phyloP scores from a whole-genome alignment of 2,113 vertebrate species.

The Turnix velox region DNA sequence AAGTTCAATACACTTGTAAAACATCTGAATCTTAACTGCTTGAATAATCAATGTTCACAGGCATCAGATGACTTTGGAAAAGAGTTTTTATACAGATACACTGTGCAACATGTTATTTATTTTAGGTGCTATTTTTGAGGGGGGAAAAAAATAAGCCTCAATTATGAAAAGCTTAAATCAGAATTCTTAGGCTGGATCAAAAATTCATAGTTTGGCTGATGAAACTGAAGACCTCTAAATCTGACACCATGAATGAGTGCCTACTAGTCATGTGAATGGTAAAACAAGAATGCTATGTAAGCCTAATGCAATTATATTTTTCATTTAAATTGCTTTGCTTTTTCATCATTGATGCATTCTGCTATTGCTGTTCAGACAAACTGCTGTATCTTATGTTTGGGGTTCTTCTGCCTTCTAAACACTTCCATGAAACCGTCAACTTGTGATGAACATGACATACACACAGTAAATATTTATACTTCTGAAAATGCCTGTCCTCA shows the following conservation, averaged over 20 bases:
- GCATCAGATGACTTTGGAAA: not conserved
- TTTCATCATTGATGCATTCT: not conserved
- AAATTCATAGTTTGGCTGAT: not conserved
- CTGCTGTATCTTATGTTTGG: not conserved
- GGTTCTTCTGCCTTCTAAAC: conserved; percentile 30
- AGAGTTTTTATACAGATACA: not conserved
- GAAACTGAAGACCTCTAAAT: not conserved
- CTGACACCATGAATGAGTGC: not conserved
- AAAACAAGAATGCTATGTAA: not conserved
- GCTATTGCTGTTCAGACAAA: not conserved
- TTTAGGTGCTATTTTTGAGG: not conserved
- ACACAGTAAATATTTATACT: not conserved
- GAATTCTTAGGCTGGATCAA: not conserved
- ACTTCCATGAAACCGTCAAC: not conserved
- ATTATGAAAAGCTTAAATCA: not conserved
- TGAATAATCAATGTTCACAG: conserved; percentile 25
- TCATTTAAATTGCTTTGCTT: not conserved
- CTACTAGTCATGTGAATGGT: not conserved
- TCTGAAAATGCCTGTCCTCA: conserved; percentile 32
- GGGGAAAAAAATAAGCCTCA: not conserved
- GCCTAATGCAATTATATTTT: not conserved
- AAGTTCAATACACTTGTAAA: not conserved
- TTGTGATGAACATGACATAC: not conserved
- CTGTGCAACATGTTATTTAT: not conserved
- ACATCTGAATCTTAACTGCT: not conserved